Evolutionary conservation across 2,888 invertebrate genomes (phyloP).

Genomic region (Perdita meconis): DNA sequence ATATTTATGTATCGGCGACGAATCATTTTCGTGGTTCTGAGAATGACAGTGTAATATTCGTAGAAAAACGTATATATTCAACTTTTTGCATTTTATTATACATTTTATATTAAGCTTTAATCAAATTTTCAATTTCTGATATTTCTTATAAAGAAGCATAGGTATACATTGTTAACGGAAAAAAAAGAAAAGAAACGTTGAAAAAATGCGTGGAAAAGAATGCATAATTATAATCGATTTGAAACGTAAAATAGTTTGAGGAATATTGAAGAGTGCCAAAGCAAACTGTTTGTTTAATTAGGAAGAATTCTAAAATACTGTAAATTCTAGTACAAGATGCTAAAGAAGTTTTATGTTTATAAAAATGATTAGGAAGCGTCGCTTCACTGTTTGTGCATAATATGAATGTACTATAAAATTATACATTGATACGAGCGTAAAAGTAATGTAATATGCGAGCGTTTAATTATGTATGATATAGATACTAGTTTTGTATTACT

Average conservation of each 20-base stretch:
- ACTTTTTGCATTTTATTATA: constrained; percentile 23
- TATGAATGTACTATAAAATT: constrained; percentile 42
- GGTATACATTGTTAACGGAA: constrained; percentile 24
- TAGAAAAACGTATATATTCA: constrained; percentile 12
- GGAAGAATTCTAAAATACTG: constrained; percentile 56
- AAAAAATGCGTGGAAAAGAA: constrained; percentile 15
- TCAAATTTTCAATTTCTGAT: constrained; percentile 17
- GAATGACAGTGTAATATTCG: constrained; percentile 14
- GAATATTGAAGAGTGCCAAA: constrained; percentile 38
- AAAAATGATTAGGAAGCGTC: constrained; percentile 19
- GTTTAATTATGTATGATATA: constrained; percentile 24
- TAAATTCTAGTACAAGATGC: constrained; percentile 42
- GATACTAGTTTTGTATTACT: constrained; percentile 55
- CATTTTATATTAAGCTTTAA: constrained; percentile 27
- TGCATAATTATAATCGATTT: constrained; percentile 6
- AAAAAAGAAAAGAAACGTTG: constrained; percentile 17
- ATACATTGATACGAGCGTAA: constrained; percentile 69
- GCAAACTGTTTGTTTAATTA: constrained; percentile 45
- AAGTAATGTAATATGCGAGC: constrained; percentile 27
- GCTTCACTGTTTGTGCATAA: constrained; percentile 1
- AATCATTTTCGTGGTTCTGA: constrained; percentile 17
- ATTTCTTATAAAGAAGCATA: constrained; percentile 16
- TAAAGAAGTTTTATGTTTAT: constrained; percentile 43
- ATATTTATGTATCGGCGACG: constrained; percentile 16
- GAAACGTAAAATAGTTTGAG: constrained; percentile 13